Conservation (phyloP, 2,797 vertebrate genomes). For the Acridotheres tristis region DNA sequence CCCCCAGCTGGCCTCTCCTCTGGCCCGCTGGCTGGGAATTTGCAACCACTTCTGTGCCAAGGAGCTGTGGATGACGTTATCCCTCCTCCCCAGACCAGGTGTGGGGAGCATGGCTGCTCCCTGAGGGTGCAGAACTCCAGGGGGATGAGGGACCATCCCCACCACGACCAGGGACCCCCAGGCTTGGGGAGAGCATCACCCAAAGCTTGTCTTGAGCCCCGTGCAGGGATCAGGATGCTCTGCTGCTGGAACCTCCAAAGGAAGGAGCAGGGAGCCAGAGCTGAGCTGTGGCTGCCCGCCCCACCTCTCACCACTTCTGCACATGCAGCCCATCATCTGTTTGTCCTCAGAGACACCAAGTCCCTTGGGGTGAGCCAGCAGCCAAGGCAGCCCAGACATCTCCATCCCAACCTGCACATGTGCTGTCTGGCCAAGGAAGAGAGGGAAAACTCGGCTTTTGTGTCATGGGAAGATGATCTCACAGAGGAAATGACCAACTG, state of each 20-base stretch:
- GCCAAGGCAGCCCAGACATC: neutral
- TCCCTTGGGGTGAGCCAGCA: neutral
- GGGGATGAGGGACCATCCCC: neutral
- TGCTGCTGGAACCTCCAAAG: neutral
- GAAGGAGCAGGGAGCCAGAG: neutral
- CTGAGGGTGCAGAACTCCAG: neutral
- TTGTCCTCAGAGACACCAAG: neutral
- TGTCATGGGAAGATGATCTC: neutral
- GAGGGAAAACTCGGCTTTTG: neutral
- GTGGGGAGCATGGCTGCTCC: neutral
- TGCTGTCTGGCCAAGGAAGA: neutral
- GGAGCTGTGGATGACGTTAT: neutral
- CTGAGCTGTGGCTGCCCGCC: accelerated
- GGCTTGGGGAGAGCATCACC: neutral
- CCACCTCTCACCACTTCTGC: neutral
- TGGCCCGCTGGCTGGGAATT: neutral
- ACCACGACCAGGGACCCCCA: accelerated
- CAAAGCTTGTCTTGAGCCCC: neutral
- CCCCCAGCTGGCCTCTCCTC: constrained; percentile 40
- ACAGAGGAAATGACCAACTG: neutral
- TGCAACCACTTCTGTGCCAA: neutral
- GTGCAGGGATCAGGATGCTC: neutral
- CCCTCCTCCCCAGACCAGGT: neutral
- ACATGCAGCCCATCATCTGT: neutral
- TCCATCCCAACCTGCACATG: neutral